Conservation (phyloP, 2,113 vertebrate genomes). For the Podiceps cristatus region DNA sequence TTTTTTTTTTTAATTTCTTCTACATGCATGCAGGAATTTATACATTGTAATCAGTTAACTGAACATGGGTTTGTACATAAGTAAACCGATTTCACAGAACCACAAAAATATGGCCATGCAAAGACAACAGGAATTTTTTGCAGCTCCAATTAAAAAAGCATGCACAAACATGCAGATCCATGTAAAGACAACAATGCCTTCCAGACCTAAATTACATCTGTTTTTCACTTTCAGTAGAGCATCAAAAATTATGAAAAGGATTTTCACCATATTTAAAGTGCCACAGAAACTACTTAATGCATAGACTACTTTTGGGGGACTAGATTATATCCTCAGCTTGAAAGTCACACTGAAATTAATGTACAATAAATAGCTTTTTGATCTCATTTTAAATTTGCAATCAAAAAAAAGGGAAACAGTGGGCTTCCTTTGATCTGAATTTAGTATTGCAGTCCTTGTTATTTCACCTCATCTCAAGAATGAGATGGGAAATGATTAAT, state of each 20-base stretch:
- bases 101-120: not conserved
- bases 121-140: not conserved
- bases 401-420: not conserved
- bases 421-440: not conserved
- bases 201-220: not conserved
- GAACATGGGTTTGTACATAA: not conserved
- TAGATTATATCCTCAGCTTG: not conserved
- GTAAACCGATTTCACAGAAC: not conserved
- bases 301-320: not conserved
- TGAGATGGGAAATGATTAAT: not conserved
- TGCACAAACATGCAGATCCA: not conserved
- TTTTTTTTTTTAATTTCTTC: not conserved
- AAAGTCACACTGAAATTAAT: not conserved
- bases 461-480: not conserved
- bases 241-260: not conserved
- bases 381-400: not conserved
- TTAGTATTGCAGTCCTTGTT: not conserved
- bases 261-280: not conserved
- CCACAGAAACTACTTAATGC: not conserved
- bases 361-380: not conserved
- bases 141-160: not conserved
- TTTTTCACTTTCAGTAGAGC: not conserved
- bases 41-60: not conserved
- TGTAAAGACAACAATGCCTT: not conserved
- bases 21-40: not conserved